phyloP scores from a whole-genome alignment of 1,140 invertebrate genomes.

The Dreissena polymorpha region DNA sequence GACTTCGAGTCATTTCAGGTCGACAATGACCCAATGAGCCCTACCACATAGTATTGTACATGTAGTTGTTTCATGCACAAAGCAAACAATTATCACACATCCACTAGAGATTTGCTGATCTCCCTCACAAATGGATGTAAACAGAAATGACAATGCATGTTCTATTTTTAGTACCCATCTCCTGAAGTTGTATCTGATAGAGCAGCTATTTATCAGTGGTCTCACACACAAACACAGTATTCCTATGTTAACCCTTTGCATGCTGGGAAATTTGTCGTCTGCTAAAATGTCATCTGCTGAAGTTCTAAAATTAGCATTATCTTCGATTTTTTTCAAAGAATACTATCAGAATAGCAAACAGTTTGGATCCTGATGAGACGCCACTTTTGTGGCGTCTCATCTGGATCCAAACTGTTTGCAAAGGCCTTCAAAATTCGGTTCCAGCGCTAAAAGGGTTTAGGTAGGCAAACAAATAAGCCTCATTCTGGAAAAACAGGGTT shows the following conservation, averaged over 20 bases:
- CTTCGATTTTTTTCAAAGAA: too few species aligned
- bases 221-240: conserved; percentile 27
- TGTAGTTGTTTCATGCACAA: neutral
- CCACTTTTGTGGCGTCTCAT: too few species aligned
- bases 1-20: too few species aligned
- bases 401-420: too few species aligned
- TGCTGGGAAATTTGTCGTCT: conserved; percentile 20
- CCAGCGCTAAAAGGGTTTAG: neutral
- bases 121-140: neutral
- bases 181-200: conserved; percentile 22
- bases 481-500: too few species aligned
- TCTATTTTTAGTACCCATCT: conserved; percentile 8
- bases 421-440: too few species aligned
- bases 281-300: too few species aligned
- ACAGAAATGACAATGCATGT: conserved; percentile 30
- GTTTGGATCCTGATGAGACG: too few species aligned
- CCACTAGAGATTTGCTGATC: neutral
- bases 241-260: conserved; percentile 11
- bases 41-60: too few species aligned
- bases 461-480: neutral
- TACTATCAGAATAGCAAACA: too few species aligned
- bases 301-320: too few species aligned
- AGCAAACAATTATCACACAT: neutral
- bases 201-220: conserved; percentile 11
- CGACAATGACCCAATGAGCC: too few species aligned